These are phyloP conservation scores for Clupea harengus DNA, from an alignment of 2,113 vertebrate genomes.

Conservation along the genomic window DNA sequence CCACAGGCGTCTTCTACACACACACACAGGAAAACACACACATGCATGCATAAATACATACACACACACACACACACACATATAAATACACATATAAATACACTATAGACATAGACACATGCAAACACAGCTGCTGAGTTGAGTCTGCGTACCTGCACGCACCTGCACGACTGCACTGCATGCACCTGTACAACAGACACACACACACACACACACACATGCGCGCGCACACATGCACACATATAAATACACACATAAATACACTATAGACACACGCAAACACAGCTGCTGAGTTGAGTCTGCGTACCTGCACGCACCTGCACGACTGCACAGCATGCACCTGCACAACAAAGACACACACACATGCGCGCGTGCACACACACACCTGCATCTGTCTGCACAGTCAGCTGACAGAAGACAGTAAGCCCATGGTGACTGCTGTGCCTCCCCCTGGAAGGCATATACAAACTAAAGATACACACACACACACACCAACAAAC, in stretches of 20 bases:
- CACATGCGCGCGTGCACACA: neutral
- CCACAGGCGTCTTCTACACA: neutral
- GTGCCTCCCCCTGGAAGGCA: neutral
- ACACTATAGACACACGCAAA: neutral
- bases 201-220: neutral
- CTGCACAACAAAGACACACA: neutral
- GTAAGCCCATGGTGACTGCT: neutral
- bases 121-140: neutral
- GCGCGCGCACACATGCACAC: slow-evolving; percentile 30
- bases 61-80: neutral
- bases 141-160: neutral
- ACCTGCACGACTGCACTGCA: slow-evolving; percentile 1
- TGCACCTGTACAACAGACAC: neutral
- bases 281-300: neutral
- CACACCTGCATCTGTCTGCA: neutral
- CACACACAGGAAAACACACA: neutral
- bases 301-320: neutral
- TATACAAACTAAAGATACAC: neutral
- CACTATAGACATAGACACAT: neutral
- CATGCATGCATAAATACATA: neutral
- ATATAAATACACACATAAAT: neutral
- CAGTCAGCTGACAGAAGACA: slow-evolving; percentile 1
- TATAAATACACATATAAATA: neutral
- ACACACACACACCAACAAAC: neutral
- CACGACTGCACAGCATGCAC: neutral